Evolutionary conservation across 2,797 vertebrate genomes (phyloP), one percentile per base, ranked within the genome.

Genomic region (Lateolabrax maculatus): DNA sequence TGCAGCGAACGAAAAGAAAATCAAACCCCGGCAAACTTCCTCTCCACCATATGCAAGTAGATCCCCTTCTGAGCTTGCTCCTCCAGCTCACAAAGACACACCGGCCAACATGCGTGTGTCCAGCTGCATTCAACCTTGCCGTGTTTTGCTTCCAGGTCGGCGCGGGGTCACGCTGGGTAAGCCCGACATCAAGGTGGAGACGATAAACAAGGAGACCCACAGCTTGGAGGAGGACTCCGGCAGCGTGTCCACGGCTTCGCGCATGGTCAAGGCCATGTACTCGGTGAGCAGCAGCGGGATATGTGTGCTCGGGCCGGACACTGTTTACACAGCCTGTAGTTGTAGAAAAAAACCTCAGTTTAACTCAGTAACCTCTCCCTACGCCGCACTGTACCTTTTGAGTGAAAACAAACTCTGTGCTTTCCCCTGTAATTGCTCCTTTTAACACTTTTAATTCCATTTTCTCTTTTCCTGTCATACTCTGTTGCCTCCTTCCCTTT

Each of bases 241-340:
- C 91, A 98, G 97, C 6, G 94, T 98, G 71, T 97, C 97, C 90
- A 98, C 98, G 0, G 98, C 98, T 4, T 98, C 98, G 1, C 96
- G 98, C 0, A 97, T 99, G 95, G 97, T 99, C 95, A 98, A 99
- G 89, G 97, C 97, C 92, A 98, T 99, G 96, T 99, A 99, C 94
- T 98, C 97, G 81, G 98, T 99, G 90, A 96, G 97, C 79, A 57
- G 84, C 77, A 19, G 86, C 75, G 29, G 86, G 83, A 66, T 60
- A 19, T 64, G 84, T 74, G 83, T 79, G 65, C 75, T 79, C 21
- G 60, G 72, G 85, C 79, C 23, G 66, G 56, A 73, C 44, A 44
- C 69, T 91, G 91, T 92, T 92, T 88, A 78, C 80, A 80, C 88
- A 90, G 90, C 89, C 86, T 87, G 80, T 78, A 87, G 87, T 46